Conservation (phyloP, 2,113 vertebrate genomes). For the Pampusana beccarii region DNA sequence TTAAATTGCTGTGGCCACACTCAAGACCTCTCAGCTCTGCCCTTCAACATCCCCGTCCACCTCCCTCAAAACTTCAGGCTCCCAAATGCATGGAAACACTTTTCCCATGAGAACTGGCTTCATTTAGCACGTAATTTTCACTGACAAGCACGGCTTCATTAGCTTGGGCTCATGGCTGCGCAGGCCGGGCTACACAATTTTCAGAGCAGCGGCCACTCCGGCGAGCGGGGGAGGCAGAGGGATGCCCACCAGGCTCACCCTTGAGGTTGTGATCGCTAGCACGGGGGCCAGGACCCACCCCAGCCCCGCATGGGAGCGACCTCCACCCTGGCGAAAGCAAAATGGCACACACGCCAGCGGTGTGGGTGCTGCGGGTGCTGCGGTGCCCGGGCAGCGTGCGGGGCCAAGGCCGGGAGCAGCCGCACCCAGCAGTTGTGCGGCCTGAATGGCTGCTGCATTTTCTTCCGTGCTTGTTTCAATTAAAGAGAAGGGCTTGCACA, state of each 20-base stretch:
- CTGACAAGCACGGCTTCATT: background rate
- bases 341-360: fast-evolving
- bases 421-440: background rate
- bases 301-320: fast-evolving
- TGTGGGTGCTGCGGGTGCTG: background rate
- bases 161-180: background rate
- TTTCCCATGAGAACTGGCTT: background rate
- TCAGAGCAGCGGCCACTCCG: fast-evolving
- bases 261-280: background rate
- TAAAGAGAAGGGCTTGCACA: background rate
- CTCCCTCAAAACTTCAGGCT: background rate
- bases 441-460: background rate
- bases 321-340: background rate
- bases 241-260: background rate
- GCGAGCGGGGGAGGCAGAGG: fast-evolving
- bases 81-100: background rate
- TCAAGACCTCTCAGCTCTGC: background rate
- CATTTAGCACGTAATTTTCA: background rate
- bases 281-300: background rate
- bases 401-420: background rate
- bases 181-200: background rate
- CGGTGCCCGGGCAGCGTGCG: fast-evolving
- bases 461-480: background rate
- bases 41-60: background rate
- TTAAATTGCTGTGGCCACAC: background rate